Conservation (phyloP, 2,113 vertebrate genomes). For the Corythornis vintsioides region DNA sequence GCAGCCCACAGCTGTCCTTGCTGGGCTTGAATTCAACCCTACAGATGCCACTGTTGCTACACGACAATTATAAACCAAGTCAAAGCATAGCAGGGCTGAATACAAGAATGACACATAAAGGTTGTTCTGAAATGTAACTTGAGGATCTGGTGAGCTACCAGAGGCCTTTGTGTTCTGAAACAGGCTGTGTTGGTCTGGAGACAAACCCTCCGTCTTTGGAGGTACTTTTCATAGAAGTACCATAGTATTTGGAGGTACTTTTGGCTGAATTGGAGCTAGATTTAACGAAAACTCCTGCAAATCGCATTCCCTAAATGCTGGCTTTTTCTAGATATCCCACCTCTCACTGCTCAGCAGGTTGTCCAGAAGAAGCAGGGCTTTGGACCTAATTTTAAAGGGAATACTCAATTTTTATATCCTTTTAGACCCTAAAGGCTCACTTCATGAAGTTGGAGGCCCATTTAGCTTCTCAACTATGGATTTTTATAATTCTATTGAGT, state of each 20-base stretch:
- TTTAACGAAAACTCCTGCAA: background rate
- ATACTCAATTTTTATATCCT: background rate
- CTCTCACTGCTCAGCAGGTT: background rate
- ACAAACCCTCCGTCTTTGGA: background rate
- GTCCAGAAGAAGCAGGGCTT: background rate
- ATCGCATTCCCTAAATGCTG: no score
- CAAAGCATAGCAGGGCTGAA: background rate
- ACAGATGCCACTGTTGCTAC: background rate
- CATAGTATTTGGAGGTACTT: background rate
- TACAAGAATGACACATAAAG: rapidly evolving
- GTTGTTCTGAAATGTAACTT: background rate
- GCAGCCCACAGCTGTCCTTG: background rate
- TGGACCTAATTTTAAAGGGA: background rate
- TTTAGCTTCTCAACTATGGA: background rate
- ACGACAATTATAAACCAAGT: background rate
- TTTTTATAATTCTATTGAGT: background rate
- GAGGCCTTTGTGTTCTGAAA: background rate
- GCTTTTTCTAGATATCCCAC: background rate
- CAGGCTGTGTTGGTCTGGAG: no score
- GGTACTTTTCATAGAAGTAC: background rate
- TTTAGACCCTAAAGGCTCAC: background rate
- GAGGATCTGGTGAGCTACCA: rapidly evolving
- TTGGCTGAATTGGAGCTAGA: background rate
- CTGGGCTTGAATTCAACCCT: background rate
- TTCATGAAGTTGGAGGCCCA: background rate